Conservation (phyloP, 2,888 invertebrate genomes). For the Zhuqinia jingwanae region DNA sequence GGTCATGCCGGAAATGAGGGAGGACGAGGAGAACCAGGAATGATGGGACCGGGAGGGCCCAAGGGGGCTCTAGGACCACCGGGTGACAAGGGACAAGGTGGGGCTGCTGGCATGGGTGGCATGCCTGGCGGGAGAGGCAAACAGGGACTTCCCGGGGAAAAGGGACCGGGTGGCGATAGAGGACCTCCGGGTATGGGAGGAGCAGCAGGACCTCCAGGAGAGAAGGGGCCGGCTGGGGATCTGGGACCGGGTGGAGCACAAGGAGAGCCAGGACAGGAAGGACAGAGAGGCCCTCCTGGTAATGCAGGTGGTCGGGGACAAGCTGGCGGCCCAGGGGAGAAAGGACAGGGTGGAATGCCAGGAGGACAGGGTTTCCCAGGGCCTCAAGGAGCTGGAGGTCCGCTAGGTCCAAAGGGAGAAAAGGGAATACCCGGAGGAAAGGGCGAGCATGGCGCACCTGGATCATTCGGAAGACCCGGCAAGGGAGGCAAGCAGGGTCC, state of each 20-base stretch:
- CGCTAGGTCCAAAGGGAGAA: constrained; percentile 88
- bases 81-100: constrained; percentile 88
- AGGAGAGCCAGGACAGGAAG: constrained; percentile 91
- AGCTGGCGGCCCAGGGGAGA: constrained; percentile 82
- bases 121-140: constrained; percentile 87
- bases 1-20: constrained; percentile 87
- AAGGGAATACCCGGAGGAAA: constrained; percentile 87
- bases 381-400: constrained; percentile 84
- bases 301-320: constrained; percentile 90
- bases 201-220: constrained; percentile 87
- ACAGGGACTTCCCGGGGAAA: constrained; percentile 86
- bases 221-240: constrained; percentile 88
- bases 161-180: constrained; percentile 87
- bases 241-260: constrained; percentile 89
- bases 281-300: constrained; percentile 84
- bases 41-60: constrained; percentile 59
- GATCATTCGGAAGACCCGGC: not conserved
- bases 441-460: constrained; percentile 87
- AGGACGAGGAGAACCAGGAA: constrained; percentile 85
- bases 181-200: constrained; percentile 84
- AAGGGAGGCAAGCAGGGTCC: not conserved
- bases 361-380: constrained; percentile 84
- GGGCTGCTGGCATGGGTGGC: constrained; percentile 86
- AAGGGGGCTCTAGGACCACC: constrained; percentile 86
- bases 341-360: constrained; percentile 86